phyloP scores from a whole-genome alignment of 92 coral and sea anemone genomes.

The Epizoanthus fatuus region DNA sequence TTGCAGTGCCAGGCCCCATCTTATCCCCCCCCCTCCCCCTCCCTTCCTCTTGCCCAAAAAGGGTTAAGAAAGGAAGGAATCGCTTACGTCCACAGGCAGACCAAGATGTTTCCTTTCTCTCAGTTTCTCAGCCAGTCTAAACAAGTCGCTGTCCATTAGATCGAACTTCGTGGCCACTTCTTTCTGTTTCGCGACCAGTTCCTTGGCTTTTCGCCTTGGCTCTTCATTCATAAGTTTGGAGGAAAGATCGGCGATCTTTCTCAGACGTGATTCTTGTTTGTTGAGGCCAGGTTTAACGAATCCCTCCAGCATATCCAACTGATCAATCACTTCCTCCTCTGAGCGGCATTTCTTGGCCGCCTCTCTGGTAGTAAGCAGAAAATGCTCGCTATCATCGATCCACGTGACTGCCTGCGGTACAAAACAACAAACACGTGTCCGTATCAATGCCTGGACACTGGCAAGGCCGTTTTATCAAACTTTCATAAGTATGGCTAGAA shows the following conservation, averaged over 20 bases:
- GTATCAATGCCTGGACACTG: background rate
- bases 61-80: too few species aligned
- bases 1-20: too few species aligned
- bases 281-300: constrained; percentile 95
- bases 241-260: constrained; percentile 93
- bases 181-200: constrained; percentile 86
- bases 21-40: too few species aligned
- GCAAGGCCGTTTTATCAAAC: too few species aligned
- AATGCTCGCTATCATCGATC: constrained; percentile 98
- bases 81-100: constrained; percentile 78
- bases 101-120: constrained; percentile 84
- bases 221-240: constrained; percentile 88
- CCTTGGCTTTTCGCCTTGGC: constrained; percentile 88
- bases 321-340: constrained; percentile 90
- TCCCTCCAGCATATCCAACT: constrained; percentile 88
- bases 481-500: too few species aligned
- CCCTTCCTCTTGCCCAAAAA: too few species aligned
- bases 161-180: constrained; percentile 86
- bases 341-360: constrained; percentile 91
- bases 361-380: constrained; percentile 86
- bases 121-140: constrained; percentile 87
- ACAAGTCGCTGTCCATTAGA: constrained; percentile 91
- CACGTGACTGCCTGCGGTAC: constrained; percentile 85
- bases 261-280: constrained; percentile 92
- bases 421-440: background rate